Evolutionary conservation across 2,797 vertebrate species (phyloP).

Genomic region (Malurus splendens): DNA sequence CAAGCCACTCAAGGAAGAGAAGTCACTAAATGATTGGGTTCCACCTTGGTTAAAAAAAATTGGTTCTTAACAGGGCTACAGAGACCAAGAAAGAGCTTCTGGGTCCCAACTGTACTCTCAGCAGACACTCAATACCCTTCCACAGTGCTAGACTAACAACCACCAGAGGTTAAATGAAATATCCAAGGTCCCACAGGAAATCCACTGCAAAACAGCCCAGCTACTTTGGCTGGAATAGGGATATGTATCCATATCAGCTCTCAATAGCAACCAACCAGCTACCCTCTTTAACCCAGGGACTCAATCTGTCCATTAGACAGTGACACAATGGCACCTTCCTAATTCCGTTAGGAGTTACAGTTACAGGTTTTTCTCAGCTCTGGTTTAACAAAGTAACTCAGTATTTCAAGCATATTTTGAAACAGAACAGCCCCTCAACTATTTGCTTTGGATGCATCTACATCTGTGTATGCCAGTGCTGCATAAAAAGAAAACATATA

Average conservation of each 20-base stretch:
- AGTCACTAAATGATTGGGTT: neutral
- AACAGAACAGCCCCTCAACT: neutral
- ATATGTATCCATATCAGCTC: neutral
- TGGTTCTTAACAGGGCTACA: neutral
- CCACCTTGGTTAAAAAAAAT: neutral
- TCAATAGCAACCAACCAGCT: neutral
- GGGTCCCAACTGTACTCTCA: neutral
- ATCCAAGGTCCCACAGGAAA: neutral
- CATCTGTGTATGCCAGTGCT: neutral
- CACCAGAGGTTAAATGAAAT: neutral
- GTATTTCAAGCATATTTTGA: neutral
- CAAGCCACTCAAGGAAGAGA: neutral
- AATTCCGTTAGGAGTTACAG: neutral
- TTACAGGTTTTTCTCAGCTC: neutral
- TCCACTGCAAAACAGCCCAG: neutral
- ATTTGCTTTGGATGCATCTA: neutral
- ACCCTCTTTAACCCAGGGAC: too few relatives aligned
- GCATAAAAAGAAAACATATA: neutral
- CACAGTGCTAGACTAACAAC: neutral
- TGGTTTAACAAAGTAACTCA: neutral
- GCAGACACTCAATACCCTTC: neutral
- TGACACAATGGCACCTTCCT: neutral
- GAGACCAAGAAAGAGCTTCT: neutral
- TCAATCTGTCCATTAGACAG: neutral
- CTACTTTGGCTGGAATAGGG: neutral